phyloP scores from a whole-genome alignment of 2,888 invertebrate genomes.

The Dysmachus trigonus region DNA sequence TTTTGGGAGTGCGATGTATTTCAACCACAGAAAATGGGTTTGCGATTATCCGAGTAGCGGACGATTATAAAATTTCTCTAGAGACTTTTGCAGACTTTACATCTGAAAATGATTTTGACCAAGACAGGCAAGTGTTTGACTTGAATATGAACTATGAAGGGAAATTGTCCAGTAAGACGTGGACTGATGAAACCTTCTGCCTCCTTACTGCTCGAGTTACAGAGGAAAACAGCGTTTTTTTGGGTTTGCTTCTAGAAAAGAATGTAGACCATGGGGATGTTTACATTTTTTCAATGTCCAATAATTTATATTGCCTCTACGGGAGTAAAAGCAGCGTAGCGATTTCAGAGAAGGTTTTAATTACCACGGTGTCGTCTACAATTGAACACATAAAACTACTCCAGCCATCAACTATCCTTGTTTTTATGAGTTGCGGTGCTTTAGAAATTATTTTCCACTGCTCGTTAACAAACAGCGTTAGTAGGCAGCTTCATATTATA shows the following conservation, averaged over 20 bases:
- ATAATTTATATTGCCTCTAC: constrained; percentile 56
- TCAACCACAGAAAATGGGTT: constrained; percentile 55
- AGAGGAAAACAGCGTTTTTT: constrained; percentile 54
- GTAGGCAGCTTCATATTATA: constrained; percentile 42
- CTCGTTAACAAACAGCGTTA: constrained; percentile 51
- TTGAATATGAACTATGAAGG: constrained; percentile 60
- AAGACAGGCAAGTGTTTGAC: constrained; percentile 55
- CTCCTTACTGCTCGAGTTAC: constrained; percentile 54
- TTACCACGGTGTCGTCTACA: constrained; percentile 33
- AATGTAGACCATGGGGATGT: constrained; percentile 52
- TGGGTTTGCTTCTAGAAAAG: constrained; percentile 51
- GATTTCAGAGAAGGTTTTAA: constrained; percentile 22
- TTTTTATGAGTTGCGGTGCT: constrained; percentile 58
- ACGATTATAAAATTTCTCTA: constrained; percentile 49
- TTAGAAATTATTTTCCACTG: constrained; percentile 61
- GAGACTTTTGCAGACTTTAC: constrained; percentile 58
- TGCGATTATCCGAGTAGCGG: constrained; percentile 55
- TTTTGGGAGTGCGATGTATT: constrained; percentile 57
- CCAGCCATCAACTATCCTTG: constrained; percentile 52
- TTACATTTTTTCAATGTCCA: constrained; percentile 58
- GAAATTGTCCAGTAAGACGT: constrained; percentile 57
- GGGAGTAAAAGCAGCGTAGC: background rate
- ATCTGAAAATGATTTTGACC: constrained; percentile 53
- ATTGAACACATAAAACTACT: constrained; percentile 42
- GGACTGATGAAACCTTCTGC: constrained; percentile 56